These are phyloP conservation scores for Menura novaehollandiae DNA, from an alignment of 2,113 vertebrate species.

Conservation along the genomic window DNA sequence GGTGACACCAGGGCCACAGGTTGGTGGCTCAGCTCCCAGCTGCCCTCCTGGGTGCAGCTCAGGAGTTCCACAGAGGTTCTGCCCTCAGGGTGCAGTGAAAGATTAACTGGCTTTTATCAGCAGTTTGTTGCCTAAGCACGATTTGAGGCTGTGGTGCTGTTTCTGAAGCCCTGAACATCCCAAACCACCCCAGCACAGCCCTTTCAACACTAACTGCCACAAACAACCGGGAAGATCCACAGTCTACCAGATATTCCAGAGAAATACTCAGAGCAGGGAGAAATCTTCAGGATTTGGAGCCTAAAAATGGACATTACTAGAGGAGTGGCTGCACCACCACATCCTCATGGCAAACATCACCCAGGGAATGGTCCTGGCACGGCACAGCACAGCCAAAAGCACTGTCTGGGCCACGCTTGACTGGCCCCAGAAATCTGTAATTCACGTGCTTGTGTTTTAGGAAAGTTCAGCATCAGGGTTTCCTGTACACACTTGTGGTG, in stretches of 20 bases:
- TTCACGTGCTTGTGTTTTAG: neutral
- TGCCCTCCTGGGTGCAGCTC: neutral
- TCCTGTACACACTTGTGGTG: neutral
- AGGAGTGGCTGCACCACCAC: neutral
- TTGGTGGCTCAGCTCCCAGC: neutral
- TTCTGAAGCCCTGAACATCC: neutral
- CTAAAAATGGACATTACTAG: neutral
- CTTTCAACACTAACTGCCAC: accelerated
- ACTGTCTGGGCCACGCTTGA: neutral
- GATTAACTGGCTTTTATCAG: neutral
- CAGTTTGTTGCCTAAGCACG: accelerated
- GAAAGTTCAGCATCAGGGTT: neutral
- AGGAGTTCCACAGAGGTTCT: neutral
- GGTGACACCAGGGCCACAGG: neutral
- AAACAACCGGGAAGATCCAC: neutral
- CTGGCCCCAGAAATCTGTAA: neutral
- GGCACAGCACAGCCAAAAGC: neutral
- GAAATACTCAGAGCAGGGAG: neutral
- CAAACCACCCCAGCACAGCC: accelerated
- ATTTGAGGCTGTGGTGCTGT: neutral
- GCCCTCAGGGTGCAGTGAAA: neutral
- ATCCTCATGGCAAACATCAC: accelerated
- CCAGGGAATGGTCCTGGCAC: accelerated
- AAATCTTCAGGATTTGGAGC: neutral
- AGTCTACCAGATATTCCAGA: neutral